These are phyloP conservation scores for Lates japonicus DNA, from an alignment of 2,797 vertebrate genomes.

Conservation along the genomic window DNA sequence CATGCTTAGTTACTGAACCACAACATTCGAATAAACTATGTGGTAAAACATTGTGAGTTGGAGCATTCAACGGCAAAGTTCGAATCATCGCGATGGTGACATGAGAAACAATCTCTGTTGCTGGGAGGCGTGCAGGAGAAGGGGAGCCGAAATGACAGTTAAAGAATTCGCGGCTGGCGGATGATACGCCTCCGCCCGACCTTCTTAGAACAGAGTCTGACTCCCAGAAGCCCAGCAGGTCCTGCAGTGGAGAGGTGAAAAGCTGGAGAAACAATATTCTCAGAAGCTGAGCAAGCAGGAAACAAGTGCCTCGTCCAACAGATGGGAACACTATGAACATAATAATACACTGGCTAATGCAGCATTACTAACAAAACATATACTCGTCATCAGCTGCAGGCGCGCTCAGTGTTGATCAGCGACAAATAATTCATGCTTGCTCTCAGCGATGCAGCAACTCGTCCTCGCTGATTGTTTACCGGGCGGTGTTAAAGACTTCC, in stretches of 20 bases:
- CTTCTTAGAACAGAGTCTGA: constrained; percentile 29
- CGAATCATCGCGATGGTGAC: background rate
- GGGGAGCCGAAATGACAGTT: constrained; percentile 28
- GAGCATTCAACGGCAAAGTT: background rate
- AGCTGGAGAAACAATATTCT: constrained; percentile 48
- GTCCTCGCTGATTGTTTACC: constrained; percentile 29
- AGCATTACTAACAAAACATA: no score
- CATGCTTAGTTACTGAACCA: no score
- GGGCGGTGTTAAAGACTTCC: constrained; percentile 4
- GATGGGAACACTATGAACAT: constrained; percentile 16
- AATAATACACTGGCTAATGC: constrained; percentile 32
- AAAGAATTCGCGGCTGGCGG: constrained; percentile 40
- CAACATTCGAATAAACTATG: background rate
- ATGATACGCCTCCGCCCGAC: background rate
- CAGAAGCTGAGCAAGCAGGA: constrained; percentile 3
- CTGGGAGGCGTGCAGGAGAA: background rate
- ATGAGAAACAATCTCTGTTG: constrained; percentile 17
- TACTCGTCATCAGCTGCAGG: constrained; percentile 18
- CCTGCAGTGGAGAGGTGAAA: constrained; percentile 32
- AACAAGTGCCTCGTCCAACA: constrained; percentile 36
- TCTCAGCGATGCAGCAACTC: constrained; percentile 22
- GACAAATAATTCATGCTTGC: constrained; percentile 37
- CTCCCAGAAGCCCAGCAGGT: constrained; percentile 40
- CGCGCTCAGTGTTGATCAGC: constrained; percentile 38
- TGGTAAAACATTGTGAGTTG: background rate